These are phyloP conservation scores for Papilio dardanus DNA, from an alignment of 1,140 invertebrate genomes.

Conservation along the genomic window DNA sequence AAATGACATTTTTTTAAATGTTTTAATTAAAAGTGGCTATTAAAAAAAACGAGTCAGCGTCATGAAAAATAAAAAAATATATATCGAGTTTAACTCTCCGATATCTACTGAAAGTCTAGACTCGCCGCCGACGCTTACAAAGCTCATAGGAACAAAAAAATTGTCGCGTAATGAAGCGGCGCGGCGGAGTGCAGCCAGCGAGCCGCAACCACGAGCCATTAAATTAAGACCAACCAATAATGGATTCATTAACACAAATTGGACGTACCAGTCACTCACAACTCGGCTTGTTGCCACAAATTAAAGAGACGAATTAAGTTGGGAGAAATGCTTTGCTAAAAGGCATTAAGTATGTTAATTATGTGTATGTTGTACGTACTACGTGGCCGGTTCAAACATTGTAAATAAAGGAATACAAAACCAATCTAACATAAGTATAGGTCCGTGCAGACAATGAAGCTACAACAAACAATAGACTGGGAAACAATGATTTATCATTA, in stretches of 20 bases:
- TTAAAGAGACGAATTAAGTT: too few relatives aligned
- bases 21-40: neutral
- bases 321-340: too few relatives aligned
- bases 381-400: neutral
- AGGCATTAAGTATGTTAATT: too few relatives aligned
- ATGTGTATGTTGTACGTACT: too few relatives aligned
- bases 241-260: neutral
- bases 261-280: neutral
- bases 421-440: neutral
- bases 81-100: neutral
- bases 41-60: neutral
- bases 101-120: neutral
- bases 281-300: too few relatives aligned
- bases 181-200: neutral
- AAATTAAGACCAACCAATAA: neutral
- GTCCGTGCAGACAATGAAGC: neutral
- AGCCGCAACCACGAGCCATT: neutral
- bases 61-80: neutral
- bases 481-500: neutral
- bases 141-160: neutral
- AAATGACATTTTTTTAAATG: neutral
- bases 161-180: neutral
- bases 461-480: neutral
- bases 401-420: neutral
- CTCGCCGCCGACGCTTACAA: neutral